Base-by-base conservation (phyloP, 2,113 vertebrate genomes). In the Burhinus bistriatus region DNA sequence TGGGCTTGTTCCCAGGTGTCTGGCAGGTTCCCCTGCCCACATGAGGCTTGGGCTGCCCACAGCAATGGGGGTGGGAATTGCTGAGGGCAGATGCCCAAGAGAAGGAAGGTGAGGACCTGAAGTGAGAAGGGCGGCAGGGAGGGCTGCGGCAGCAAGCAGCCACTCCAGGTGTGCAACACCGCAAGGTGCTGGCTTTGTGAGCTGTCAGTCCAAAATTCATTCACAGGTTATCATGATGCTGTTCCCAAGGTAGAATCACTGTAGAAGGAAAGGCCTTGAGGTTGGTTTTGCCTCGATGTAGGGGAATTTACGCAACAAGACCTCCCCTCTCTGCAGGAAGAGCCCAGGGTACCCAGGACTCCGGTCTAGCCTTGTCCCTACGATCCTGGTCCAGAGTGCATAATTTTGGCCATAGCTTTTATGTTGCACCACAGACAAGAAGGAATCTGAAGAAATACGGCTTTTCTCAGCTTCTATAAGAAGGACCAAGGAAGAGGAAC, bases 111-210 rank as follows among this genome's bases (percentile, higher is more conserved):
- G 4, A 78, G 27, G 55, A 62, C 38, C 12, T 20, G 22, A 30
- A 21, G 45, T 2, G 10, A 69, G 58, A 57, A 20, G 45, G 12
- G 20, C 9, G 15, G 15, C 20, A 38, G 19, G 25, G 40, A 38
- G 45, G 36, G 29, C 54, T 65, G 21, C 1, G 0, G 42, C 66
- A 64, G 5, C 18, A 2, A 9, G 30, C 8, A 9, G 38, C 49
- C 3, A 5, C 57, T 13, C 52, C 8, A 11, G 32, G 30, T 57
- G 21, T 29, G 21, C 0, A 0, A 23, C 17, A 29, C 7, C 1
- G 0, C 27, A 4, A 16, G 25, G 34, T 17, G 34, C 44, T 26
- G 34, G 11, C 40, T 66, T 23, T 13, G 77, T 1, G 3, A 62
- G 54, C 66, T 0, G 0, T 20, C 0, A 0, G 25, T 11, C 76